Evolutionary conservation across 2,797 vertebrate species (phyloP).

Genomic region (Poecilia gillii): DNA sequence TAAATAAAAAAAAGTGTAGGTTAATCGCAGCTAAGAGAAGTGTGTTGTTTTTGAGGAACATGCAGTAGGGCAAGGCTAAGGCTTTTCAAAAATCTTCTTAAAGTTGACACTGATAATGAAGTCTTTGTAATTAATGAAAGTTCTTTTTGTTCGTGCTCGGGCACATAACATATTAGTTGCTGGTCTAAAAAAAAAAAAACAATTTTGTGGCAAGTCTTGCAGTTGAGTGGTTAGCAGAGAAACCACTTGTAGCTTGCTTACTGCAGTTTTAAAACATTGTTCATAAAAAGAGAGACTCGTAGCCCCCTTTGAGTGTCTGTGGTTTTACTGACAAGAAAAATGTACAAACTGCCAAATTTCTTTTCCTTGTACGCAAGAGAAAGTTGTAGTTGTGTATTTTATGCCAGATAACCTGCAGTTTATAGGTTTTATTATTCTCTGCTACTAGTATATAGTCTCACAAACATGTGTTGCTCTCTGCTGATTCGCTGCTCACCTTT

Average conservation of each 20-base stretch:
- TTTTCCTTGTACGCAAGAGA: not conserved
- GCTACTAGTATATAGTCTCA: not conserved
- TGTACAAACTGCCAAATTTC: not conserved
- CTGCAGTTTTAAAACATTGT: not conserved
- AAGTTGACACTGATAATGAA: not conserved
- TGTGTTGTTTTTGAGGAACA: conserved; percentile 37
- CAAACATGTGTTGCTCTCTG: not conserved
- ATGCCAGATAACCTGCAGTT: not conserved
- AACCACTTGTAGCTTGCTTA: not conserved
- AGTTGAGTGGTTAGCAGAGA: not conserved
- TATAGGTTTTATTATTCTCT: not conserved
- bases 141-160: not conserved
- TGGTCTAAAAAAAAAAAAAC: not conserved
- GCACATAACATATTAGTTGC: not conserved
- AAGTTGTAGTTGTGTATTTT: not conserved
- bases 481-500: not conserved
- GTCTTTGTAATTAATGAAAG: conserved; percentile 5
- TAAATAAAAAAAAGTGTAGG: conserved; percentile 81
- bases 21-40: conserved; percentile 74
- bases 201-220: not conserved
- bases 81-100: conserved; percentile 19
- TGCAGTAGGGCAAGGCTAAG: conserved; percentile 39
- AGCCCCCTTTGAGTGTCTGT: not conserved
- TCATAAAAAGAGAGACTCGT: not conserved
- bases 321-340: not conserved